phyloP scores from a whole-genome alignment of 1,140 invertebrate species.

The Drosophila nasuta region DNA sequence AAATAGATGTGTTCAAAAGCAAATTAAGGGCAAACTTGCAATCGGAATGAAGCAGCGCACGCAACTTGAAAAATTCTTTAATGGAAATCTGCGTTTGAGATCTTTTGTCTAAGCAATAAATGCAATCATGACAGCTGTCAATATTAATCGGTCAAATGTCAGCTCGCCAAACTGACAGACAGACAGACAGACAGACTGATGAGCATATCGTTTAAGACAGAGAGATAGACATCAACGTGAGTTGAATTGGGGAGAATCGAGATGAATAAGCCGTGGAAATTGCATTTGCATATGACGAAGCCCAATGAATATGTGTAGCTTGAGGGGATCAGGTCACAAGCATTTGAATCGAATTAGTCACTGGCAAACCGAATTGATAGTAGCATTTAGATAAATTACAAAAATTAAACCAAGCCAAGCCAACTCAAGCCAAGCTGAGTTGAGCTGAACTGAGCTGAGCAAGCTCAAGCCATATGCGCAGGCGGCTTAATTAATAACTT shows the following conservation, averaged over 20 bases:
- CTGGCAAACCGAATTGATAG: slow-evolving; percentile 59
- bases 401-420: slow-evolving; percentile 58
- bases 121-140: slow-evolving; percentile 80
- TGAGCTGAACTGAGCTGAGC: not conserved
- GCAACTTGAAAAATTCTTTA: slow-evolving; percentile 43
- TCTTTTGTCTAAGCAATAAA: slow-evolving; percentile 51
- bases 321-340: slow-evolving; percentile 36
- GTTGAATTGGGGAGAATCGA: slow-evolving; percentile 3
- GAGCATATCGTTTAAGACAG: slow-evolving; percentile 17
- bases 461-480: slow-evolving; percentile 66
- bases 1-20: slow-evolving; percentile 35
- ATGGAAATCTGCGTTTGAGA: slow-evolving; percentile 46
- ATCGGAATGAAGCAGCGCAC: slow-evolving; percentile 38
- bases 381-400: slow-evolving; percentile 77
- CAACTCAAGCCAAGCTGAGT: slow-evolving; percentile 41
- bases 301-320: slow-evolving; percentile 33
- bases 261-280: slow-evolving; percentile 69
- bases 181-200: slow-evolving; percentile 28
- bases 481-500: slow-evolving; percentile 80
- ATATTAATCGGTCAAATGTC: slow-evolving; percentile 78
- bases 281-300: slow-evolving; percentile 73
- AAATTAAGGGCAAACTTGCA: slow-evolving; percentile 60
- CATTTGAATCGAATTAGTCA: slow-evolving; percentile 65
- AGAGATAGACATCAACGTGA: slow-evolving; percentile 52
- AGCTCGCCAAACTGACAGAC: slow-evolving; percentile 33